phyloP scores from a whole-genome alignment of 2,113 vertebrate genomes.

The Camelus bactrianus region DNA sequence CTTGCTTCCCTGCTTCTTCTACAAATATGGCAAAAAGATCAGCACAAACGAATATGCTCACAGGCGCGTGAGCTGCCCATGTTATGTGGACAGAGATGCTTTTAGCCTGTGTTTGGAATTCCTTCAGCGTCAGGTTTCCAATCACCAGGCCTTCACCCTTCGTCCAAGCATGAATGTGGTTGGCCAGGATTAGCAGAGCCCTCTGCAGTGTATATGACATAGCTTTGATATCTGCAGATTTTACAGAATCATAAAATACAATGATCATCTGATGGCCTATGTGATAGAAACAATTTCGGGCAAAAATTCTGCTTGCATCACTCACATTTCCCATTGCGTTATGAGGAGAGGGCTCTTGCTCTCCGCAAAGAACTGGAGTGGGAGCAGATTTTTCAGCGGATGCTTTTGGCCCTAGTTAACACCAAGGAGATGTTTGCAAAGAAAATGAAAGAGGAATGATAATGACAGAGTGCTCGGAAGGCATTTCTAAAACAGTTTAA shows the following conservation, averaged over 20 bases:
- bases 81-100: constrained; percentile 80
- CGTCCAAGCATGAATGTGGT: constrained; percentile 81
- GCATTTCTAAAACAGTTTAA: neutral
- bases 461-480: neutral
- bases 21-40: constrained; percentile 84
- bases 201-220: constrained; percentile 81
- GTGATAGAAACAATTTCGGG: constrained; percentile 38
- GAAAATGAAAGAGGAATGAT: constrained; percentile 37
- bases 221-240: constrained; percentile 85
- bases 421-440: constrained; percentile 7
- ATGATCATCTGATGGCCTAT: constrained; percentile 79
- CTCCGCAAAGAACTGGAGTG: constrained; percentile 43
- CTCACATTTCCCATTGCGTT: constrained; percentile 64
- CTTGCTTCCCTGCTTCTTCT: constrained; percentile 80
- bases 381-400: neutral
- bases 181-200: constrained; percentile 83
- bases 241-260: constrained; percentile 84
- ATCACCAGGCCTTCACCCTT: constrained; percentile 81
- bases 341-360: constrained; percentile 4
- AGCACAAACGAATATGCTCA: constrained; percentile 81
- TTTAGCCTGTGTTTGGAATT: constrained; percentile 88
- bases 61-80: constrained; percentile 71
- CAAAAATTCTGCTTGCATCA: constrained; percentile 53
- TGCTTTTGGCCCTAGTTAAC: neutral
- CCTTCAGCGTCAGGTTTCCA: constrained; percentile 86